Evolutionary conservation across 1,140 invertebrate genomes (phyloP).

Genomic region (Nephila pilipes): DNA sequence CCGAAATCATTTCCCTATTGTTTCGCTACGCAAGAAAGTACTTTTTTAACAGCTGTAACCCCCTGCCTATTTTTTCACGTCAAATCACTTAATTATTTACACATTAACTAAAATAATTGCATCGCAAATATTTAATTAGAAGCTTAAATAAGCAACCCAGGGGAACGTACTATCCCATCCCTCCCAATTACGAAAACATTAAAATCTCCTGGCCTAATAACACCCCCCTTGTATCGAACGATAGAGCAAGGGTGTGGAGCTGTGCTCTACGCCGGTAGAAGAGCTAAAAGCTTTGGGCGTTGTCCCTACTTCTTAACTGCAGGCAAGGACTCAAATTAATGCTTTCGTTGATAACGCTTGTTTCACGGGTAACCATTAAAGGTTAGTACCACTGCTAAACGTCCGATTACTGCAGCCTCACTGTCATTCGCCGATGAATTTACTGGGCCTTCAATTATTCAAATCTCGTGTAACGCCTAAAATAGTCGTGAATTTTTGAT

Average conservation of each 20-base stretch:
- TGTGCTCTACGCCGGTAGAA: conserved; percentile 25
- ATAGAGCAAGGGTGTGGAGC: conserved; percentile 34
- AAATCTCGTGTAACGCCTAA: conserved; percentile 76
- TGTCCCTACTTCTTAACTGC: conserved; percentile 73
- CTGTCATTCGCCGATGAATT: conserved; percentile 74
- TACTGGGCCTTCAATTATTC: conserved; percentile 73
- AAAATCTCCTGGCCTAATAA: conserved; percentile 70
- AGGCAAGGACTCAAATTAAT: conserved; percentile 74
- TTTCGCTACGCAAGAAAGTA: not conserved
- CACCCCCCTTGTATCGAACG: conserved; percentile 56
- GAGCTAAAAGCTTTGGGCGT: conserved; percentile 73
- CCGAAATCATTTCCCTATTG: conserved; percentile 13
- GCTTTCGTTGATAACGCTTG: conserved; percentile 73
- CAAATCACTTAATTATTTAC: conserved; percentile 69
- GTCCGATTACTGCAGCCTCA: conserved; percentile 68
- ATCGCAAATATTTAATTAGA: conserved; percentile 74
- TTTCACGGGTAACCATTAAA: conserved; percentile 76
- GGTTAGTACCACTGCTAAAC: conserved; percentile 75
- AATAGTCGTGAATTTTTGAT: conserved; percentile 75
- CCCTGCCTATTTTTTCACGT: conserved; percentile 46
- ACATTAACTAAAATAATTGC: conserved; percentile 72
- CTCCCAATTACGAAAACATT: conserved; percentile 74
- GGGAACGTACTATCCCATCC: conserved; percentile 56
- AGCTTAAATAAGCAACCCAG: conserved; percentile 70
- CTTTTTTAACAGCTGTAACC: conserved; percentile 22